Base-by-base conservation (phyloP, 2,888 invertebrate genomes). In the Panzeria rudis region DNA sequence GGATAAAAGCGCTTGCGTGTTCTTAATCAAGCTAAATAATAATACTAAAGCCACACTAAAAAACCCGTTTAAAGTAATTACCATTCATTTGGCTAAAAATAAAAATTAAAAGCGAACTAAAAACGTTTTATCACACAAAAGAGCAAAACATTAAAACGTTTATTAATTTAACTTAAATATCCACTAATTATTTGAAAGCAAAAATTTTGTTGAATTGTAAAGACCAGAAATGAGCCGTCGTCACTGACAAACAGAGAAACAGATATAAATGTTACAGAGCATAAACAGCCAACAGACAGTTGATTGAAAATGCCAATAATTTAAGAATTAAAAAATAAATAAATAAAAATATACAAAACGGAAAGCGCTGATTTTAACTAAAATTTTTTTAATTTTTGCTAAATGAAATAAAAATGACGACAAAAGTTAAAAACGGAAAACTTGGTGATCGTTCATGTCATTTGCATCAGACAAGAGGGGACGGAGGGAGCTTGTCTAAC, bases 131-230 rank as follows among this genome's bases (percentile, higher is more conserved):
- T 56, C 56, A 50, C 56, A 50, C 25, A 29, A 69, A 50, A 69
- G 32, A 61, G 50, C 61, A 61, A 61, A 61, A 69, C 52, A 61
- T 1, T 25, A 62, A 71, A 71, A 41, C 17, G 78, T 69, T 2
- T 29, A 66, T 61, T 68, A 69, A 69, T 52, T 52, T 41, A 61
- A 68, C 50, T 73, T 66, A 73, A 75, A 75, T 81, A 68, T 17
- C 61, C 75, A 61, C 23, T 81, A 75, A 81, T 75, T 75, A 81
- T 68, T 68, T 68, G 56, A 75, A 81, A 38, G 56, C n/a, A 35
- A 54, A 62, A 35, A 17, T 47, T 50, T 68, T 41, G 41, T 44
- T 32, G 20, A 78, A 32, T 41, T 61, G 38, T 41, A 78, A 78
- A 69, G 20, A 78, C 32, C 52, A 54, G 47, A 61, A 77, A 59